phyloP scores from a whole-genome alignment of 2,888 invertebrate species.

The Saturnia japonica region DNA sequence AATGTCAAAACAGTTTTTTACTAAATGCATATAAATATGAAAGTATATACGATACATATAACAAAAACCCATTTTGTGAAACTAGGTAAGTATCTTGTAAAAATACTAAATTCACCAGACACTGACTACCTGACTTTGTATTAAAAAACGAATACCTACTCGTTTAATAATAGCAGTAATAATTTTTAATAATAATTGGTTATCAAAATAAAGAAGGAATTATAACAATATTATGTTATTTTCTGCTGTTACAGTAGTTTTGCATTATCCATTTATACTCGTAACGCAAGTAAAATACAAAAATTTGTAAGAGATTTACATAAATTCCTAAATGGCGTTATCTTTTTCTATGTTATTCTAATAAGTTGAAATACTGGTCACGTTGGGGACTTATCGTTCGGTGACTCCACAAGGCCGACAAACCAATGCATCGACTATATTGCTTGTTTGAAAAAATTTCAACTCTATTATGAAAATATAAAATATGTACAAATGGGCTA shows the following conservation, averaged over 20 bases:
- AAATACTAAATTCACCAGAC: no score
- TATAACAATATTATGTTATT: neutral
- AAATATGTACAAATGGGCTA: neutral
- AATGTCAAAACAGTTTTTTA: no score
- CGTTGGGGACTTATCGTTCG: neutral
- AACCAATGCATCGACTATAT: neutral
- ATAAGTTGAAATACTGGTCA: constrained; percentile 1
- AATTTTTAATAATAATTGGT: no score
- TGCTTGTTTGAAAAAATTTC: neutral
- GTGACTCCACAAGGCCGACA: constrained; percentile 7
- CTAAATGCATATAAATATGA: no score
- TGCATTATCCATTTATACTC: neutral
- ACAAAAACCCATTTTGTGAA: no score
- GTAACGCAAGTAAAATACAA: neutral
- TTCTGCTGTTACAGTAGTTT: neutral
- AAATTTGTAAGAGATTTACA: neutral
- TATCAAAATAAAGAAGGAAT: no score
- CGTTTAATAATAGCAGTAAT: no score
- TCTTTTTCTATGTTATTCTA: neutral
- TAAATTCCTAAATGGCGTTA: neutral
- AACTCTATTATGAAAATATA: neutral
- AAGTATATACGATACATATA: no score
- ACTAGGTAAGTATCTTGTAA: neutral
- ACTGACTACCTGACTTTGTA: no score
- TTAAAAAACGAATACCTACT: no score